Base-by-base conservation (phyloP, 2,888 invertebrate species). In the Tachina grossa region DNA sequence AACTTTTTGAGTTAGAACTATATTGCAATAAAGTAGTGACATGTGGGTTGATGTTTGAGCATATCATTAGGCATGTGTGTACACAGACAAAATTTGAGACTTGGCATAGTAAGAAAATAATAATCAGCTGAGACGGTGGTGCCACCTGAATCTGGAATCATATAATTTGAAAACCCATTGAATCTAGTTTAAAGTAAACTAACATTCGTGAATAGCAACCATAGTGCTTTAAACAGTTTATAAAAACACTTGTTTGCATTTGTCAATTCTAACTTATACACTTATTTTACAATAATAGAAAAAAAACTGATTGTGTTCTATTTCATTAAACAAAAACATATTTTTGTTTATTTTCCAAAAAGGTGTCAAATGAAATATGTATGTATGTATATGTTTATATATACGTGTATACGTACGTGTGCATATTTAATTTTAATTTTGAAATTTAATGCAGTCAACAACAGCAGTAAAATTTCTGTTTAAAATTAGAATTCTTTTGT, bases 321-420 rank as follows among this genome's bases (percentile, higher is more conserved):
- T 43, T 43, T 61, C 11, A 16, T 16, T 61, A 57, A 71, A 71
- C 22, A 79, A 71, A 41, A 69, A 71, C 11, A 72, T 57, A 39
- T 51, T 81, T 57, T 75, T 81, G 45, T 75, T 76, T 57, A 81
- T 55, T 59, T 80, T 61, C 2, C 49, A 11, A 16, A 75, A 68
- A 77, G 51, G 72, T 72, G 77, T 77, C 14, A 83, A 77, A 55
- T 55, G 39, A 65, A 76, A 75, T 51, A 31, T 31, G 31, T 31
- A 6, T 31, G 31, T 31, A 31, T 31, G 31, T 31, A 31, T 31
- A 31, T 31, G 31, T 31, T 31, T 6, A 31, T 16, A 51, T 10
- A 51, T 19, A 51, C 2, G 0, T 10, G 31, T 4, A 53, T 22
- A 13, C 8, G n/a, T 51, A 8, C 19, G 10, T 11, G 53, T 22